Evolutionary conservation across 1,140 invertebrate species (phyloP).

Genomic region (Listronotus oregonensis): DNA sequence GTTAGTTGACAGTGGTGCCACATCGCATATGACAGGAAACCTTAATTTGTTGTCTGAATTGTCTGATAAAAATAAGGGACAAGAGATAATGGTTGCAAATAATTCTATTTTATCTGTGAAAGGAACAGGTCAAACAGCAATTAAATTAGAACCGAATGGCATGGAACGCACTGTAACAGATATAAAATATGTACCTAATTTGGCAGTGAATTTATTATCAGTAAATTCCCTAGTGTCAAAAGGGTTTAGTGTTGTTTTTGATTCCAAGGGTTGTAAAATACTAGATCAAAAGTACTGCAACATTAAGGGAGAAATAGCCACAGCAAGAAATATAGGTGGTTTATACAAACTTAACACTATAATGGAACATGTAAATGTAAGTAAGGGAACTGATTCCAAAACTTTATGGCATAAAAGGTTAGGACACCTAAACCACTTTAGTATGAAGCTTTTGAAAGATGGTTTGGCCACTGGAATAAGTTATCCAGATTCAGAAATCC

Average conservation of each 20-base stretch:
- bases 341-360: constrained; percentile 20
- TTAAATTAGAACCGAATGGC: constrained; percentile 21
- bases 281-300: constrained; percentile 25
- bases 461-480: constrained; percentile 22
- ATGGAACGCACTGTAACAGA: constrained; percentile 21
- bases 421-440: constrained; percentile 28
- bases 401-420: constrained; percentile 34
- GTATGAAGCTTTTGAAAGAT: constrained; percentile 27
- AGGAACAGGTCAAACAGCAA: constrained; percentile 13
- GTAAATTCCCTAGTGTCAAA: constrained; percentile 33
- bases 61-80: no score
- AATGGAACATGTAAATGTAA: constrained; percentile 22
- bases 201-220: constrained; percentile 37
- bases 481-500: constrained; percentile 16
- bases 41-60: no score
- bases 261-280: constrained; percentile 21
- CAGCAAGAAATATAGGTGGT: constrained; percentile 30
- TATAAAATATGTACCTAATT: constrained; percentile 35
- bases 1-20: no score
- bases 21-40: no score
- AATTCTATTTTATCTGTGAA: constrained; percentile 10
- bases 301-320: constrained; percentile 34
- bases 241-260: constrained; percentile 30
- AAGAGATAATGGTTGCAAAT: no score
- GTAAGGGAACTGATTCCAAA: constrained; percentile 13